A percentile compares a stretch with the other conserved stretches of the same genome.
Evolutionary conservation across 2,888 invertebrate genomes (phyloP).

Genomic region (Drosophila histrio): DNA sequence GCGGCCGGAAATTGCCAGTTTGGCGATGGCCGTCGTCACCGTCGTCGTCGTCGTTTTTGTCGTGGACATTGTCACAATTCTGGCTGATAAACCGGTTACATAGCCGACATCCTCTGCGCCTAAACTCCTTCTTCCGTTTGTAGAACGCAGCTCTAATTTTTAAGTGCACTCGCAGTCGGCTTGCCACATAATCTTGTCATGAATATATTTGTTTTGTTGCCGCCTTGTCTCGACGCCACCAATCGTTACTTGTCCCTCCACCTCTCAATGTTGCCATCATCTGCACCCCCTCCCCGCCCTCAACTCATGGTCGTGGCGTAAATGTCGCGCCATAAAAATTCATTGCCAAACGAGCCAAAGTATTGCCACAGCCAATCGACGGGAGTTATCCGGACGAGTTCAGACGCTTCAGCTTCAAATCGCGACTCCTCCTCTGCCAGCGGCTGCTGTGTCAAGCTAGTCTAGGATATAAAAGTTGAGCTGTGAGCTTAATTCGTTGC

Average conservation of each 20-base stretch:
- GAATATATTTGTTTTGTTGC: conserved; percentile 70
- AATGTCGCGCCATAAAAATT: conserved; percentile 75
- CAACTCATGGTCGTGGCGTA: conserved; percentile 42
- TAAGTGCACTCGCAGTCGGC: conserved; percentile 42
- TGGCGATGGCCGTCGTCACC: conserved; percentile 21
- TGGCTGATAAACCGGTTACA: conserved; percentile 21
- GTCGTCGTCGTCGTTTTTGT: neutral
- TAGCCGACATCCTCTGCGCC: neutral
- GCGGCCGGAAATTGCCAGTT: conserved; percentile 73
- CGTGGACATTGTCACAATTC: conserved; percentile 1
- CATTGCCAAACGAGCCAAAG: conserved; percentile 71
- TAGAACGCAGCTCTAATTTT: conserved; percentile 39
- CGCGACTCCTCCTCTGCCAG: neutral
- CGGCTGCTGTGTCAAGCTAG: conserved; percentile 23
- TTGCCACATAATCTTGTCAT: conserved; percentile 69
- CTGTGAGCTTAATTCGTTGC: conserved; percentile 12
- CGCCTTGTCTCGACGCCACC: conserved; percentile 21
- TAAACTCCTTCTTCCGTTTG: neutral
- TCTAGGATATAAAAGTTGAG: conserved; percentile 47
- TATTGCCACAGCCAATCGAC: conserved; percentile 53
- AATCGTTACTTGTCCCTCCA: neutral
- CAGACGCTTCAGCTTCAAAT: conserved; percentile 8
- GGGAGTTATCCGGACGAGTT: conserved; percentile 46
- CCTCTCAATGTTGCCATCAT: neutral
- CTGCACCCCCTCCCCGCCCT: neutral